These are phyloP conservation scores for Myathropa florea DNA, from an alignment of 2,888 invertebrate genomes.

Conservation along the genomic window DNA sequence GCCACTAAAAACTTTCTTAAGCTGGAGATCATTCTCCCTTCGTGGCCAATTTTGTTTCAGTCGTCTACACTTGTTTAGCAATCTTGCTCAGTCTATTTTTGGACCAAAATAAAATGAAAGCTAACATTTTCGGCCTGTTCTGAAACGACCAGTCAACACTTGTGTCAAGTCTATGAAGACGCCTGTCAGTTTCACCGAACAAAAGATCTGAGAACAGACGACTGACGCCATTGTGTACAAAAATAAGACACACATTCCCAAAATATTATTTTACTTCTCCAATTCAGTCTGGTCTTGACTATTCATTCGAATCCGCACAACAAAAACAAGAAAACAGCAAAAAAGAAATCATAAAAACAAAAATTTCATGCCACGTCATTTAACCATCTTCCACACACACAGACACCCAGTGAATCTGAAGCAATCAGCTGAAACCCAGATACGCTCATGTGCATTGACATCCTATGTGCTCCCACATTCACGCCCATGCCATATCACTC, in stretches of 20 bases:
- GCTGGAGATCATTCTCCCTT: too few relatives aligned
- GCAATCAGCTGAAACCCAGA: background rate
- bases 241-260: background rate
- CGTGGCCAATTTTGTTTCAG: too few relatives aligned
- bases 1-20: too few relatives aligned
- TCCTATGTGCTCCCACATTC: background rate
- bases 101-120: too few relatives aligned
- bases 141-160: too few relatives aligned
- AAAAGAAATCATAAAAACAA: too few relatives aligned
- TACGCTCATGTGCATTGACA: conserved; percentile 4
- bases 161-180: background rate
- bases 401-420: background rate
- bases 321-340: too few relatives aligned
- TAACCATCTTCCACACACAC: background rate
- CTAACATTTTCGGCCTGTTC: too few relatives aligned
- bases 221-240: background rate
- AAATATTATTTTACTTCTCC: background rate
- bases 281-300: background rate
- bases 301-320: background rate
- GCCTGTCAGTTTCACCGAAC: background rate
- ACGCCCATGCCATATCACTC: background rate
- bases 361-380: background rate
- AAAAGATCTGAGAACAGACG: background rate
- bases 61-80: too few relatives aligned
- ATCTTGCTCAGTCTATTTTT: too few relatives aligned